These are phyloP conservation scores for Loris lydekkerianus DNA, from an alignment of 2,797 vertebrate genomes.

Conservation along the genomic window DNA sequence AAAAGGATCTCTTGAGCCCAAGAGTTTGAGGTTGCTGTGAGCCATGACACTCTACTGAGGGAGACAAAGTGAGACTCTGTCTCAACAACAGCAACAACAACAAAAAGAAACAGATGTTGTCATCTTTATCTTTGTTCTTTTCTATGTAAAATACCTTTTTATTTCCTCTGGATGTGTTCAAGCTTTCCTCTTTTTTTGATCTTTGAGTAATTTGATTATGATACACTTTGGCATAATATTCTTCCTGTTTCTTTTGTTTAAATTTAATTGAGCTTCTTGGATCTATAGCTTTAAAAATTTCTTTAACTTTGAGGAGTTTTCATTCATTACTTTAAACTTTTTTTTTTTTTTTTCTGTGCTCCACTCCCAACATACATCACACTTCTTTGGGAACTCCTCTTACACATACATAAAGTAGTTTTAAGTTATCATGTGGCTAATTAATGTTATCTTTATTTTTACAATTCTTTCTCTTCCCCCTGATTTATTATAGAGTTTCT, in stretches of 20 bases:
- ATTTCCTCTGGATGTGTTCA: neutral
- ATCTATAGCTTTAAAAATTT: neutral
- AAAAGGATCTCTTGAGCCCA: no score
- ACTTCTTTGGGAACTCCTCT: neutral
- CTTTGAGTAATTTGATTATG: conserved; percentile 28
- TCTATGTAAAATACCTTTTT: neutral
- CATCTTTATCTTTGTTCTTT: neutral
- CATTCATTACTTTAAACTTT: neutral
- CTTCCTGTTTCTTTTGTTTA: neutral
- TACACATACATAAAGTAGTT: neutral
- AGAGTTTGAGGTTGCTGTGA: no score
- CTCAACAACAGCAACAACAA: no score
- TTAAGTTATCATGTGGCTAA: neutral
- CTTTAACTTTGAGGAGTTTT: neutral
- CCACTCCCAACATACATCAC: neutral
- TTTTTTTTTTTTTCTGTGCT: neutral
- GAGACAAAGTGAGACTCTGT: no score
- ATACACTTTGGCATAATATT: neutral
- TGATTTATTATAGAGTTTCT: neutral
- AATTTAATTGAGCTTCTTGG: neutral
- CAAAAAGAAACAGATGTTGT: neutral
- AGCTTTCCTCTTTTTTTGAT: neutral
- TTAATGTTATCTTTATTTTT: neutral
- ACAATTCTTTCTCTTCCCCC: neutral
- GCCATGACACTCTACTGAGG: no score